Base-by-base conservation (phyloP, 2,888 invertebrate genomes). In the Cistogaster globosa region DNA sequence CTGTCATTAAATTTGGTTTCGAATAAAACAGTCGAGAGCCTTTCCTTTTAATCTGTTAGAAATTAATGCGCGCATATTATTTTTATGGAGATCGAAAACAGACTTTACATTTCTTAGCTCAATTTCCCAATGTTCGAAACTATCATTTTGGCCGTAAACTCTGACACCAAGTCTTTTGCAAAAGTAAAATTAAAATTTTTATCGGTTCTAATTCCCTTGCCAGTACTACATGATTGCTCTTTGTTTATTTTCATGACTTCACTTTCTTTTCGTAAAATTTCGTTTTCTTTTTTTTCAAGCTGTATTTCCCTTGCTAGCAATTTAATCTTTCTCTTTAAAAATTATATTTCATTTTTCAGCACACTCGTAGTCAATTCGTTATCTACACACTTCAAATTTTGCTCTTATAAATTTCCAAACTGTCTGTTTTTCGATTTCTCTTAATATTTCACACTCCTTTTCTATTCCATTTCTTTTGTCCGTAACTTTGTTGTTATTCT, bases 31-130 rank as follows among this genome's bases (percentile, higher is more conserved):
- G 16, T 20, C 9, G 11, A 77, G 58, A 2, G 80, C 82, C 57
- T 72, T 86, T 4, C 76, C 83, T 57, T 72, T 86, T 22, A 86
- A 38, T 62, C 80, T 86, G 20, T 55, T 71, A 2, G 79, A 42
- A 12, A 79, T 42, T 11, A 85, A 55, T n/a, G 60, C 63, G 7
- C 75, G 62, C 63, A 75, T 36, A 12, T 36, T 69, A 18, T 68
- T 69, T 55, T 81, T 78, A 45, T 65, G 36, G 4, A 83, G 60
- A n/a, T 58, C 42, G 45, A 58, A 58, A 58, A n/a, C n/a, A 4
- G 22, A 16, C 16, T 20, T 68, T 12, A 38, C 53, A 53, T 53
- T 68, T 36, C 7, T 53, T 53, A 68, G 32, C 18, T 69, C 55
- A 38, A 42, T 55, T 55, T 55, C 55, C 55, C 69, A 69, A 32